Conservation (phyloP, 2,888 invertebrate genomes). For the Polydrusus pterygomalis region DNA sequence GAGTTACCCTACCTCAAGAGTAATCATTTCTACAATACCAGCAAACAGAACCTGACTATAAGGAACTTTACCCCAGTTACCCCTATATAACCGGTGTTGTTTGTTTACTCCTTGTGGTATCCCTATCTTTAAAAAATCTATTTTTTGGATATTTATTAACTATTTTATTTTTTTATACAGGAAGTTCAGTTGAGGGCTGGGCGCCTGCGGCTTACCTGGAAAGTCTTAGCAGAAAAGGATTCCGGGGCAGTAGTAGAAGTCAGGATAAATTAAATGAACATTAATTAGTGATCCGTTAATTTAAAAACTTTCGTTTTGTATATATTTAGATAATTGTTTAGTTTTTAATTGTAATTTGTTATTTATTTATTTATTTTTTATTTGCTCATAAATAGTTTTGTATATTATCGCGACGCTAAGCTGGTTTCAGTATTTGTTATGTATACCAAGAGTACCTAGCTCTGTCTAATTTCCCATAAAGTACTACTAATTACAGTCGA, state of each 20-base stretch:
- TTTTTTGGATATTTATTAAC: not conserved
- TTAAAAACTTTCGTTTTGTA: slow-evolving; percentile 43
- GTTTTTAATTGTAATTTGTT: slow-evolving; percentile 43
- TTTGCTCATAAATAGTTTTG: slow-evolving; percentile 19
- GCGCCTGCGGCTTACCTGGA: slow-evolving; percentile 95
- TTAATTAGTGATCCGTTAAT: slow-evolving; percentile 56
- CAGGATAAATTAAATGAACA: slow-evolving; percentile 73
- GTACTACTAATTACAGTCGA: not conserved
- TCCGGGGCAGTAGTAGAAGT: slow-evolving; percentile 82
- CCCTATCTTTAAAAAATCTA: no score
- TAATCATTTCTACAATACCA: no score
- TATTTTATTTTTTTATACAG: slow-evolving; percentile 69
- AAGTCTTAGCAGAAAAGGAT: slow-evolving; percentile 82
- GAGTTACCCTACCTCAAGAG: no score
- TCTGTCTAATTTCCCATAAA: slow-evolving; percentile 10
- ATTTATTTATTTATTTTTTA: slow-evolving; percentile 49
- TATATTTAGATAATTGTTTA: slow-evolving; percentile 14
- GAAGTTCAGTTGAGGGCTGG: slow-evolving; percentile 89
- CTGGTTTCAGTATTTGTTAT: not conserved
- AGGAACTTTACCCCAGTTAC: no score
- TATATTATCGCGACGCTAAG: slow-evolving; percentile 11
- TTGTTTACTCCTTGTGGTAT: no score
- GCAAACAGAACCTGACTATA: no score
- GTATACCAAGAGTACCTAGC: not conserved
- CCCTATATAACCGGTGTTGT: no score